Conservation (phyloP, 2,797 vertebrate species). For the Limnodromus scolopaceus region DNA sequence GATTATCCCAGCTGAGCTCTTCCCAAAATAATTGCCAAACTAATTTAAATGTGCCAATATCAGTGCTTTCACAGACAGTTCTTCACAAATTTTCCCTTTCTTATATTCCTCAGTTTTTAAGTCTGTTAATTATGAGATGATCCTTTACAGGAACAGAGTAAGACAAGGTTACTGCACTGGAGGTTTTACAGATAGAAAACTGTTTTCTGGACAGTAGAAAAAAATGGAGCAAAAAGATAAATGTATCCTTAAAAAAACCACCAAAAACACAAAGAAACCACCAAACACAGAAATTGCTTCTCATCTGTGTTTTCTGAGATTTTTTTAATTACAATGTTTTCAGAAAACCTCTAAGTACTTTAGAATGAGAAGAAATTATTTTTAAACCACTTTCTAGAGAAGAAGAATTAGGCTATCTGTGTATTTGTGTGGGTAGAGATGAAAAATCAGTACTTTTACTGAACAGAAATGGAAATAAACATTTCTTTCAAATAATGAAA, state of each 20-base stretch:
- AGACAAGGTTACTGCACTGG: background rate
- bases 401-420: background rate
- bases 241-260: background rate
- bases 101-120: background rate
- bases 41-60: background rate
- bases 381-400: background rate
- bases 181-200: background rate
- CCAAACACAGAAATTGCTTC: background rate
- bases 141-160: background rate
- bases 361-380: background rate
- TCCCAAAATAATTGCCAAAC: background rate
- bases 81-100: background rate
- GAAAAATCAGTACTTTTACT: background rate
- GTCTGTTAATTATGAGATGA: background rate
- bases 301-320: background rate
- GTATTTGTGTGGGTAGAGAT: background rate
- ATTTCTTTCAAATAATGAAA: background rate
- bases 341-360: background rate
- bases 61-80: background rate
- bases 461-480: background rate
- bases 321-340: background rate
- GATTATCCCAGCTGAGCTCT: background rate
- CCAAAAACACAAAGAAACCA: too few relatives aligned
- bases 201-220: background rate
- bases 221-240: background rate